Conservation (phyloP, 2,888 invertebrate species). For the Zygogramma bicolorata region DNA sequence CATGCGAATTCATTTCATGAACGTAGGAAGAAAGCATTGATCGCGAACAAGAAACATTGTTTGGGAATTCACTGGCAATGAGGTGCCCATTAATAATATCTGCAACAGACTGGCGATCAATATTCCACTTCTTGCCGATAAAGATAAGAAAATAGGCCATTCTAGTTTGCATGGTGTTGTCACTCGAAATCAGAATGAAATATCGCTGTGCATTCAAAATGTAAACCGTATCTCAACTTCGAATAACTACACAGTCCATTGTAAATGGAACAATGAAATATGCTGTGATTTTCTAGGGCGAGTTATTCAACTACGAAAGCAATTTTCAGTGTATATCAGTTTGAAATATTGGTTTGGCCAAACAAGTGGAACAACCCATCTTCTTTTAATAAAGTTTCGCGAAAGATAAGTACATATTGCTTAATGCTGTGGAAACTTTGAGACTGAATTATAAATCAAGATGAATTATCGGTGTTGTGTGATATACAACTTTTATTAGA, state of each 20-base stretch:
- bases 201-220: not conserved
- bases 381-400: constrained; percentile 6
- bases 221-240: not conserved
- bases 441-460: not conserved
- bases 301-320: constrained; percentile 1
- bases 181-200: not conserved
- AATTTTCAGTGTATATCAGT: not conserved
- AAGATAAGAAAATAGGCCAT: not conserved
- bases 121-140: not conserved
- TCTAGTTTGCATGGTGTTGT: not conserved
- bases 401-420: not conserved
- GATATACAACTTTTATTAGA: not conserved
- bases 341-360: not conserved
- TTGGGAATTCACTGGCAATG: too few species aligned
- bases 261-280: constrained; percentile 5
- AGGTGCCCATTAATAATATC: not conserved
- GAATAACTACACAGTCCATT: not conserved
- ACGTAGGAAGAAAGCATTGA: too few species aligned
- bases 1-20: too few species aligned
- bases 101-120: not conserved
- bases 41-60: too few species aligned
- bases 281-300: constrained; percentile 3
- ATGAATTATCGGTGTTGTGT: not conserved
- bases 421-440: constrained; percentile 1
- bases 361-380: not conserved